These are phyloP conservation scores for Channa argus DNA, from an alignment of 2,113 vertebrate genomes.

Conservation along the genomic window DNA sequence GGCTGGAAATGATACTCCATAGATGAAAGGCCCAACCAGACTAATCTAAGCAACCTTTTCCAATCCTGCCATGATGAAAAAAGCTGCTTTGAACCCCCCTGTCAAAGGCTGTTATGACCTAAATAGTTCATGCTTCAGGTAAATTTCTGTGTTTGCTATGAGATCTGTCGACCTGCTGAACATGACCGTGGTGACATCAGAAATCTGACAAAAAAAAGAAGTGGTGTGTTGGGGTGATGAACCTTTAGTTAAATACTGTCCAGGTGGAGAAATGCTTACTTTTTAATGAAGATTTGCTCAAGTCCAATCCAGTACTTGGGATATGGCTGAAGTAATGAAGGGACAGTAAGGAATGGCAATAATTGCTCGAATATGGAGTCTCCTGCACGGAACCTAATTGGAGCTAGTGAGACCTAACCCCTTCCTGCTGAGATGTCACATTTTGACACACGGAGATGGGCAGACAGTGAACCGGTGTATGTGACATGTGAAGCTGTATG, in stretches of 20 bases:
- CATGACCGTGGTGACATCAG: conserved; percentile 57
- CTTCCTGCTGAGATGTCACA: conserved; percentile 24
- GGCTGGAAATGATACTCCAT: conserved; percentile 55
- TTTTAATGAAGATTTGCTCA: conserved; percentile 61
- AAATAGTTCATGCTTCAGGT: conserved; percentile 59
- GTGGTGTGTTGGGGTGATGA: not conserved
- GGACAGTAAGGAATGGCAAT: conserved; percentile 55
- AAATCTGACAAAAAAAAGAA: conserved; percentile 8
- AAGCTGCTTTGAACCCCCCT: conserved; percentile 63
- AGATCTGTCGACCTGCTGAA: conserved; percentile 32
- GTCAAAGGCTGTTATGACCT: conserved; percentile 49
- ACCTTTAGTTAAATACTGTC: conserved; percentile 49
- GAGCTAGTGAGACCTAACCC: conserved; percentile 60
- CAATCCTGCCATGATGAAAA: conserved; percentile 50
- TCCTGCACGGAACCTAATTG: conserved; percentile 67
- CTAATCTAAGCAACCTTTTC: conserved; percentile 46
- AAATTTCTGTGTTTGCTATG: conserved; percentile 7
- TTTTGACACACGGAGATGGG: not conserved
- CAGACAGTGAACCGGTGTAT: not conserved
- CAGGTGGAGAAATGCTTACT: conserved; percentile 67
- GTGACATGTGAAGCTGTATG: not conserved
- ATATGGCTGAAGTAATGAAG: conserved; percentile 53
- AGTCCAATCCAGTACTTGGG: conserved; percentile 48
- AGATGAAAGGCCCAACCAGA: conserved; percentile 55
- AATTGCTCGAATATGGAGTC: conserved; percentile 54